phyloP scores from a whole-genome alignment of 2,797 vertebrate species.

The Trachops cirrhosus region DNA sequence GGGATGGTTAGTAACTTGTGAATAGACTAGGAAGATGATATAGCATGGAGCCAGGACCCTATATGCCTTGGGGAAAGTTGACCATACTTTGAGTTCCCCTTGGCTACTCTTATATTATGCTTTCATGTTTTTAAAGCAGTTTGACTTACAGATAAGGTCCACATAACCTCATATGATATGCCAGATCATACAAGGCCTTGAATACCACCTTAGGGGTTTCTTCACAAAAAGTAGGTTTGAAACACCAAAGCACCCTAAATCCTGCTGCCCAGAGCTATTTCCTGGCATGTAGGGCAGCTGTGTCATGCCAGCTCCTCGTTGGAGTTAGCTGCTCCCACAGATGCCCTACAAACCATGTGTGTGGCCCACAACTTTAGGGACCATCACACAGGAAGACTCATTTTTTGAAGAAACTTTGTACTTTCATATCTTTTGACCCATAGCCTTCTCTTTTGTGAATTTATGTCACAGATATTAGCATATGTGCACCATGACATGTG shows the following conservation, averaged over 20 bases:
- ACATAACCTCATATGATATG: neutral
- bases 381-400: neutral
- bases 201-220: neutral
- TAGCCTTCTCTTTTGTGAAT: neutral
- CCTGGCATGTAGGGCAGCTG: accelerated
- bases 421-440: neutral
- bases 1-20: too few species aligned
- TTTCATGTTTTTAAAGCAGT: neutral
- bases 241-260: neutral
- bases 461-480: neutral
- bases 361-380: neutral
- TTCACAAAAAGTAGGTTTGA: neutral
- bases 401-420: neutral
- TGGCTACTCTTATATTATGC: neutral
- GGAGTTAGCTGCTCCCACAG: neutral
- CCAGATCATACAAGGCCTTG: neutral
- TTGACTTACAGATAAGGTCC: neutral
- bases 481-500: neutral
- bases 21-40: neutral
- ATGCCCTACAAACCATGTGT: neutral
- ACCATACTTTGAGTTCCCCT: neutral
- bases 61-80: neutral
- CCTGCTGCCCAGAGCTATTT: neutral
- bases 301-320: neutral
- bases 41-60: neutral